Base-by-base conservation (phyloP, 2,797 vertebrate species). In the Rhodeus uyekii region DNA sequence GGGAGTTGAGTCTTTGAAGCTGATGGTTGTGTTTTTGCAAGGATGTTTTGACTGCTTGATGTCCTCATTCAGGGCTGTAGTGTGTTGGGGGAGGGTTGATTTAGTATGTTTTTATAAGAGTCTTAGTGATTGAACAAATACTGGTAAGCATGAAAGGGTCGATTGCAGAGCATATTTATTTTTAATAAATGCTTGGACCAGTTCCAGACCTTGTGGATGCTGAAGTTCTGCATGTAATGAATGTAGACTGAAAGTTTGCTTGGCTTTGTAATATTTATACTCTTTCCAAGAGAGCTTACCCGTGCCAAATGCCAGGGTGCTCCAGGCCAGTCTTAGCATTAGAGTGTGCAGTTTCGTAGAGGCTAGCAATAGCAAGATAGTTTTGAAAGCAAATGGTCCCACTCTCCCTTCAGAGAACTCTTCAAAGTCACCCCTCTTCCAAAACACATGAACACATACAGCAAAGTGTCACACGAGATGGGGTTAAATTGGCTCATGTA, bases 1-100 rank as follows among this genome's bases (percentile, higher is more conserved):
- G 84, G 79, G 65, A 81, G 78, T 76, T 81, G 38, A 46, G 75
- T 73, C 84, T 85, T 87, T 87, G 78, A 87, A 85, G 84, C 75
- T 72, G 55, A 85, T 32, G 24, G 61, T 81, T 81, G 69, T 85
- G 69, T 83, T 87, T 85, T 83, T 63, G 64, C 80, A 83, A 78
- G 86, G 63, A 85, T 85, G 86, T 83, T 83, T 83, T 81, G 73
- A 83, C 68, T 87, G 81, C 63, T 73, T 76, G 61, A 65, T 84
- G 83, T 81, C 76, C 71, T 83, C 5, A 60, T 48, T 42, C 69
- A 80, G 55, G 55, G 46, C 61, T 29, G 8, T 77, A 8, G n/a
- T 76, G 34, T 67, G 68, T 72, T 78, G 38, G 32, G 64, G 67
- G 34, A 63, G 42, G 63, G 61, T 80, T 86, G 63, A 82, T 77